Base-by-base conservation (phyloP, 2,888 invertebrate genomes). In the Iselma pallidipennis region DNA sequence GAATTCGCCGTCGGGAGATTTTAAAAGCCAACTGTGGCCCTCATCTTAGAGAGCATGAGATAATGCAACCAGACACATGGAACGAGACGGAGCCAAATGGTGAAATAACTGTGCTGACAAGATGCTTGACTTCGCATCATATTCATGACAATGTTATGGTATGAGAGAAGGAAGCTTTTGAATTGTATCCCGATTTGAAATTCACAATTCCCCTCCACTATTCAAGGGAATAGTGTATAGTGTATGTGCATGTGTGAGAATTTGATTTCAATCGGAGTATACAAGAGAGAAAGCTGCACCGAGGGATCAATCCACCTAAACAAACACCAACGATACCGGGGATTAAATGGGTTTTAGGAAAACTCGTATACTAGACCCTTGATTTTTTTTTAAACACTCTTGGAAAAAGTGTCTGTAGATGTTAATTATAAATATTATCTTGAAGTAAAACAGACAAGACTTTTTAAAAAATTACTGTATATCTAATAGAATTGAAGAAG, bases 51-150 rank as follows among this genome's bases (percentile, higher is more conserved):
- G 49, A 59, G 66, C 61, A 57, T 65, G 63, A 61, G 59, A 60
- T 70, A 65, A 70, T 67, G 61, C 60, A 59, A 63, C 54, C 60
- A 66, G 58, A 66, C 65, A 61, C 55, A 61, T 57, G 64, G 61
- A 65, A 53, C 48, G 48, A 58, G 58, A 52, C 16, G 50, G 33
- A 19, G 58, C 10, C 45, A 48, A 58, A 16, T 9, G 37, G 53
- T 29, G 48, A 54, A 59, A 57, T 57, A 57, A 50, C 57, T 42
- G 45, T 59, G 14, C 31, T 33, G 48, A 49, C 54, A 54, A 59
- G 49, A 33, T 59, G 59, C 59, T 59, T 54, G 59, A 59, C 59
- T 59, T 59, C 48, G 54, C 59, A 59, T 59, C 59, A 54, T 54
- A 54, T 54, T 49, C 6, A 9, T 16, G 26, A 26, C 3, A 26